Conservation (phyloP, 2,113 vertebrate species). For the Hippotragus niger region DNA sequence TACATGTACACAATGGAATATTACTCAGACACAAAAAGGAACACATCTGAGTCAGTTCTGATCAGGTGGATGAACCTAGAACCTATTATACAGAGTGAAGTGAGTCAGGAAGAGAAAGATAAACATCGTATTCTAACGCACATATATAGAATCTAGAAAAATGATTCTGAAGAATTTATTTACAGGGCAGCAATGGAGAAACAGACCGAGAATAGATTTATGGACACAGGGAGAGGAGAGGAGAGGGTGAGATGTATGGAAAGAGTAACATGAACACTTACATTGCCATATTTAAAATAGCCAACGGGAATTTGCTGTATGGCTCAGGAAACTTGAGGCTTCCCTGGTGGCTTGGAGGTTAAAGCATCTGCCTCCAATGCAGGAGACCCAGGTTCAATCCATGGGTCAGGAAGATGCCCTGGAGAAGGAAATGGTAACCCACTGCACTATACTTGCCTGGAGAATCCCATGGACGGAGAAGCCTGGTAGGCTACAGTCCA, state of each 20-base stretch:
- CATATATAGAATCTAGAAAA: background rate
- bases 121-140: fast-evolving
- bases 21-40: background rate
- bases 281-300: background rate
- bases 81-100: background rate
- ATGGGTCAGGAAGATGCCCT: too few species aligned
- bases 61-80: background rate
- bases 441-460: too few species aligned
- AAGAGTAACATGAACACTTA: background rate
- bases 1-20: background rate
- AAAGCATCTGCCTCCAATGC: too few species aligned
- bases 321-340: background rate
- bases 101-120: background rate
- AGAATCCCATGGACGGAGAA: too few species aligned
- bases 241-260: background rate
- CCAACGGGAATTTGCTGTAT: background rate
- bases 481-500: too few species aligned
- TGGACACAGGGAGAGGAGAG: background rate
- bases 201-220: background rate
- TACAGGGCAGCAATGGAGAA: background rate
- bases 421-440: too few species aligned
- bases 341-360: too few species aligned
- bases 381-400: too few species aligned
- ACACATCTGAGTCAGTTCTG: background rate
- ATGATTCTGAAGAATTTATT: background rate